Conservation (phyloP, 2,797 vertebrate species). For the Tragopan temminckii region DNA sequence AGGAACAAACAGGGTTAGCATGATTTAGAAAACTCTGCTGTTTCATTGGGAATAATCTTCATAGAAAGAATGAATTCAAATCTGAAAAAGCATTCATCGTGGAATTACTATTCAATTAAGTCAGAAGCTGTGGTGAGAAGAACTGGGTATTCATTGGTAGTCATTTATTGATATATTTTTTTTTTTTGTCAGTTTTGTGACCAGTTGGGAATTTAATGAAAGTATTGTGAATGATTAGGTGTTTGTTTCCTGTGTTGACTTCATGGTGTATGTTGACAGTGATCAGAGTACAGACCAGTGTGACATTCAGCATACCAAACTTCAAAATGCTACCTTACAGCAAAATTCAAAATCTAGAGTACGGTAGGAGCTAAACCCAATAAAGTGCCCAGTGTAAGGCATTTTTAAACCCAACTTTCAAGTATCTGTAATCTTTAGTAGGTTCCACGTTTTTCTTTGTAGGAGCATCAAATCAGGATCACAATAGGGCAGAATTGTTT, state of each 20-base stretch:
- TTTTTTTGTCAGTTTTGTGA: not conserved
- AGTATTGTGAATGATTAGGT: not conserved
- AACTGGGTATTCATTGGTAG: not conserved
- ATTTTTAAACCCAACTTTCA: not conserved
- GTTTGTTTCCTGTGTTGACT: not conserved
- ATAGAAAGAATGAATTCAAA: constrained; percentile 27
- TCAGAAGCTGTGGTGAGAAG: not conserved
- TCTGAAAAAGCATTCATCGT: not conserved
- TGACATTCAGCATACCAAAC: not conserved
- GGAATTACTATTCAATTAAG: not conserved
- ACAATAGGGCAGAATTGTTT: not conserved
- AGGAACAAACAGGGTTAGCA: not conserved
- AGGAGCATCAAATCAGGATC: not conserved
- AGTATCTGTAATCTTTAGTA: not conserved
- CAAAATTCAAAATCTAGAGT: not conserved
- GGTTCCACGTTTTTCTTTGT: not conserved
- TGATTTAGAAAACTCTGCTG: constrained; percentile 2
- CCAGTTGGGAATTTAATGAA: not conserved
- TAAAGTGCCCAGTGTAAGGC: not conserved
- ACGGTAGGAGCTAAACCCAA: not conserved
- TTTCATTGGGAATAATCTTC: constrained; percentile 45
- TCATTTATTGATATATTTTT: not conserved
- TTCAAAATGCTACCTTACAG: not conserved
- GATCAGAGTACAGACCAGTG: not conserved
- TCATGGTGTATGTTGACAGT: not conserved